Percentiles rank a stretch among this genome's conserved stretches.
phyloP scores from a whole-genome alignment of 2,888 invertebrate genomes.

The Alentia gelatinosa region DNA sequence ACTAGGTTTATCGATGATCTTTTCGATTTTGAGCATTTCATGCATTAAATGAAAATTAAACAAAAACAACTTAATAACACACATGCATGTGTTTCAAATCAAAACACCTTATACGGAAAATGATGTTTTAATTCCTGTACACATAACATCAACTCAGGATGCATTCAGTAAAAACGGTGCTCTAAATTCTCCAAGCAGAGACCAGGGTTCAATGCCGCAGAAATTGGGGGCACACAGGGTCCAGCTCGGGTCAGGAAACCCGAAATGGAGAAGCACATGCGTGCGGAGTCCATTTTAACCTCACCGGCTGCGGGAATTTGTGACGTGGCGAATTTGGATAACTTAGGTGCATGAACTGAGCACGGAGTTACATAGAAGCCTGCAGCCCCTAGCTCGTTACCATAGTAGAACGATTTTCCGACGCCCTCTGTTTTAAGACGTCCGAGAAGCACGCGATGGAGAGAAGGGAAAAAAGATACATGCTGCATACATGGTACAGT shows the following conservation, averaged over 20 bases:
- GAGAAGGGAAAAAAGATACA: background rate
- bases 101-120: background rate
- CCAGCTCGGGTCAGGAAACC: background rate
- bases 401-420: conserved; percentile 46
- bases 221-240: background rate
- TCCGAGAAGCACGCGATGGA: background rate
- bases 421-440: conserved; percentile 27
- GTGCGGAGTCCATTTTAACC: conserved; percentile 26
- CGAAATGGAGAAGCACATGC: conserved; percentile 21
- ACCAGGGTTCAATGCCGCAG: background rate
- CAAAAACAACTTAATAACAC: background rate
- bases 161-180: background rate
- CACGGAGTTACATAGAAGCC: conserved; percentile 27
- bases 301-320: conserved; percentile 33
- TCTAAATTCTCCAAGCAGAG: conserved; percentile 11
- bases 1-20: too few species aligned
- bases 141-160: background rate
- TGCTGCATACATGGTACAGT: background rate
- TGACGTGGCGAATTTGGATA: conserved; percentile 1
- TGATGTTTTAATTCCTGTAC: background rate
- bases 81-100: background rate
- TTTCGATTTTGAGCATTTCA: background rate
- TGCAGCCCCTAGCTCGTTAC: background rate
- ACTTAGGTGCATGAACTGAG: conserved; percentile 19
- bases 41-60: background rate